These are phyloP conservation scores for Penaeus vannamei DNA, from an alignment of 1,140 invertebrate genomes.

Conservation along the genomic window DNA sequence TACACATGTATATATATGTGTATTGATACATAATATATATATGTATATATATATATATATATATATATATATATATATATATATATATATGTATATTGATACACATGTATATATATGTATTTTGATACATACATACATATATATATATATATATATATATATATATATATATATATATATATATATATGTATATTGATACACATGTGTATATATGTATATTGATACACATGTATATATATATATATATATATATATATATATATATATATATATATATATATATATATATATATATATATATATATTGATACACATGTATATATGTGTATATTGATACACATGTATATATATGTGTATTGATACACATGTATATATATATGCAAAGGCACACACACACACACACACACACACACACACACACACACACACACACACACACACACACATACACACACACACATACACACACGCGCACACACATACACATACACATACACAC, in stretches of 20 bases:
- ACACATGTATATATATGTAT: slow-evolving; percentile 12
- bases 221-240: not conserved
- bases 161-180: slow-evolving; percentile 24
- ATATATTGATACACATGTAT: not conserved
- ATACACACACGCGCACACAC: not conserved
- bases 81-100: slow-evolving; percentile 1
- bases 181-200: slow-evolving; percentile 14
- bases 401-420: not conserved
- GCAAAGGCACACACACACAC: not conserved
- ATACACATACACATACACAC: not conserved
- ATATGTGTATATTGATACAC: not conserved
- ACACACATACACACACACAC: not conserved
- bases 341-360: not conserved
- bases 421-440: not conserved
- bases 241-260: slow-evolving; percentile 33
- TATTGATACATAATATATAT: no score
- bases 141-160: slow-evolving; percentile 16
- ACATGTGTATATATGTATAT: not conserved
- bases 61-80: slow-evolving; percentile 1
- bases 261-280: slow-evolving; percentile 20
- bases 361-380: not conserved
- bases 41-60: slow-evolving; percentile 33
- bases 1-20: slow-evolving; percentile 33
- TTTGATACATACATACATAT: not conserved
- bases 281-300: not conserved